Conservation (phyloP, 2,888 invertebrate species). For the Ormyrus rosae region DNA sequence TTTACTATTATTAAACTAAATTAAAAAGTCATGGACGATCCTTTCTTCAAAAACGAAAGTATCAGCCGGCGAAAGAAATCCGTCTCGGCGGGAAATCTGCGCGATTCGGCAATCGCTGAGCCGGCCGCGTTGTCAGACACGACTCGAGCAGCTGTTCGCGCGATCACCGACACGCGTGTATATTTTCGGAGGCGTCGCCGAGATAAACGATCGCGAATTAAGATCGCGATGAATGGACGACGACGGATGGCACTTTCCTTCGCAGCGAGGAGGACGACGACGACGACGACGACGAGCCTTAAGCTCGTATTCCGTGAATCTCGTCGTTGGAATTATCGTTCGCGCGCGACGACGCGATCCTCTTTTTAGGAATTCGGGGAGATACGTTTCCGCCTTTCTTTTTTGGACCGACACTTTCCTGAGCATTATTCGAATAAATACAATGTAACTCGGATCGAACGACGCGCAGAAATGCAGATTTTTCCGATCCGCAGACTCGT, state of each 20-base stretch:
- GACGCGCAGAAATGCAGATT: no score
- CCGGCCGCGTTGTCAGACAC: constrained; percentile 63
- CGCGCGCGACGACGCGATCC: constrained; percentile 4
- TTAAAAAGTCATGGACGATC: no score
- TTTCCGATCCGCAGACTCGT: no score
- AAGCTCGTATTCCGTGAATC: constrained; percentile 1
- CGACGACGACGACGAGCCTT: constrained; percentile 47
- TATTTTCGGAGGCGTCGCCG: constrained; percentile 67
- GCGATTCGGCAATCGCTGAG: no score
- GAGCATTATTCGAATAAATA: no score
- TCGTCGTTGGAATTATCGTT: neutral
- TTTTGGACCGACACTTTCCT: no score
- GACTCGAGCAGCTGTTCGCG: constrained; percentile 70
- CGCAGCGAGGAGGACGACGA: constrained; percentile 45
- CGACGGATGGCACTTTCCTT: constrained; percentile 63
- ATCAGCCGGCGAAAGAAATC: constrained; percentile 14
- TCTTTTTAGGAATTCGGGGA: no score
- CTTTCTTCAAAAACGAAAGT: no score
- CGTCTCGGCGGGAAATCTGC: constrained; percentile 29
- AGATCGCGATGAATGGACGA: constrained; percentile 71
- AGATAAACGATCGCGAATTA: constrained; percentile 70
- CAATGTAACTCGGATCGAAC: no score
- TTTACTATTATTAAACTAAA: no score
- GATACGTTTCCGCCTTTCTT: no score
- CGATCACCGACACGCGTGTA: constrained; percentile 47